Conservation (phyloP, 2,797 vertebrate genomes). For the Euphonia xanthogaster region DNA sequence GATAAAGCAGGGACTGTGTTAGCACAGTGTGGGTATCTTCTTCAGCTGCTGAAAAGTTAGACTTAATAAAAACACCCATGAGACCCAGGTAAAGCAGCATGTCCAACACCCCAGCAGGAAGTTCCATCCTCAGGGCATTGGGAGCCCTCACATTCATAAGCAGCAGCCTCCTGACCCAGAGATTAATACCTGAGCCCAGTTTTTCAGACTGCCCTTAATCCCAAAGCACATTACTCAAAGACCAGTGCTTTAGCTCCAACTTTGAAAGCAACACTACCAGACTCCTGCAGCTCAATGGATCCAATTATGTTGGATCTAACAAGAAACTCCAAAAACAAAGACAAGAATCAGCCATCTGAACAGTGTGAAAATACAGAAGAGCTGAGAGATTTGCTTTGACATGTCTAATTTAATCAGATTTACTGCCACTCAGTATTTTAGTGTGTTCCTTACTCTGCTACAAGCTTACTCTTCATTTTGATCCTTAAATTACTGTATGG, state of each 20-base stretch:
- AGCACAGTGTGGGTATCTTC: neutral
- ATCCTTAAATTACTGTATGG: neutral
- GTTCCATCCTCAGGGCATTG: neutral
- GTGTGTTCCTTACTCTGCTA: neutral
- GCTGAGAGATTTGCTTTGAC: constrained; percentile 17
- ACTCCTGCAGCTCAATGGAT: neutral
- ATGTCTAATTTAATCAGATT: constrained; percentile 42
- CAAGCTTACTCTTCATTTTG: neutral
- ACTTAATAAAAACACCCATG: neutral
- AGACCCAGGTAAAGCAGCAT: neutral
- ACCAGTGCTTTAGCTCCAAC: neutral
- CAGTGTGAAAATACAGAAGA: constrained; percentile 9
- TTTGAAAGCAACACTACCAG: neutral
- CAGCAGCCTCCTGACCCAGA: neutral
- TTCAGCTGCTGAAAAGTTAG: neutral
- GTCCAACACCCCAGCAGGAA: neutral
- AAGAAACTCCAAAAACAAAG: constrained; percentile 17
- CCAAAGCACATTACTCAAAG: neutral
- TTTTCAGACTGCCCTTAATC: neutral
- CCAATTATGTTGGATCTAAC: neutral
- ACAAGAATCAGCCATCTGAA: constrained; percentile 36
- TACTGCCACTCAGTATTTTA: neutral
- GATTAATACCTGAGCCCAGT: neutral
- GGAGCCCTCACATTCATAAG: neutral
- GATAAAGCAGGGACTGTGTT: accelerated